These are phyloP conservation scores for Drosophila melanosoma DNA, from an alignment of 2,888 invertebrate species.

Conservation along the genomic window DNA sequence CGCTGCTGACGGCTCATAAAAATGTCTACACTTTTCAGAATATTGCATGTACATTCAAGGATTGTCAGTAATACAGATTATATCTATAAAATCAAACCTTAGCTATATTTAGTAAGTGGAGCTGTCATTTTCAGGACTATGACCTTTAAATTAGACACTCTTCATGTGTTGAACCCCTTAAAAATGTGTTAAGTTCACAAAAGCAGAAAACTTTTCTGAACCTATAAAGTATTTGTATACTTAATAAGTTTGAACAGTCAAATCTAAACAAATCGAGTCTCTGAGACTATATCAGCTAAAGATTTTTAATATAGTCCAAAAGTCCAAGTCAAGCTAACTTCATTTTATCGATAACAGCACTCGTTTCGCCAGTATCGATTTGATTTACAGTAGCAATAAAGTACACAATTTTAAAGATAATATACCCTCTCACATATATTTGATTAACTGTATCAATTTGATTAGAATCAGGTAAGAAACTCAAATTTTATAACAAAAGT, in stretches of 20 bases:
- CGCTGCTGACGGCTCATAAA: constrained; percentile 32
- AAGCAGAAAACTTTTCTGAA: neutral
- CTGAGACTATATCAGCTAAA: too few species aligned
- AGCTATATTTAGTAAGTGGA: neutral
- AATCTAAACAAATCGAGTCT: neutral
- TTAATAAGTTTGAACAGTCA: neutral
- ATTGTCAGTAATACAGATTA: constrained; percentile 3
- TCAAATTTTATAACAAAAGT: neutral
- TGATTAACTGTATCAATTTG: neutral
- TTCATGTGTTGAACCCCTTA: neutral
- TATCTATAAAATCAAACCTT: neutral
- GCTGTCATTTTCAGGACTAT: neutral
- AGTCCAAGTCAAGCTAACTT: neutral
- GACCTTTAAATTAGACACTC: neutral
- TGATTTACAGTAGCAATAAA: neutral
- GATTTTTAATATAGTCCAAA: too few species aligned
- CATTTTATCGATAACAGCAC: neutral
- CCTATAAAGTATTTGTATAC: neutral
- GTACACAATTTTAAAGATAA: neutral
- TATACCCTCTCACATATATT: neutral
- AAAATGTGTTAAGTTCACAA: neutral
- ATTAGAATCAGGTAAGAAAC: neutral
- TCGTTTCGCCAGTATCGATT: neutral
- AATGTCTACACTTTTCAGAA: constrained; percentile 27
- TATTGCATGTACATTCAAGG: constrained; percentile 9